These are phyloP conservation scores for Oplegnathus fasciatus DNA, from an alignment of 2,113 vertebrate genomes.

Conservation along the genomic window DNA sequence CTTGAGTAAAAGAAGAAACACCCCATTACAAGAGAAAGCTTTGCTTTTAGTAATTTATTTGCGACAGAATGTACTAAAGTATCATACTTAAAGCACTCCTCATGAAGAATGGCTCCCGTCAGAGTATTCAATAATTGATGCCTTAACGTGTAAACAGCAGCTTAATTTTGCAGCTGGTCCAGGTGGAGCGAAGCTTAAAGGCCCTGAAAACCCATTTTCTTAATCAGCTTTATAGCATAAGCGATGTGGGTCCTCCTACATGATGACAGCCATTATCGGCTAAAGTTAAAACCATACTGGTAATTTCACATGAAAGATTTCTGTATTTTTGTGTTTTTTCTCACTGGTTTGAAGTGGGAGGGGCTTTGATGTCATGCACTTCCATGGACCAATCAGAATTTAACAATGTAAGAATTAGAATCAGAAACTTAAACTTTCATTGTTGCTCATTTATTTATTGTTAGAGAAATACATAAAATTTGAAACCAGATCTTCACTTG, in stretches of 20 bases:
- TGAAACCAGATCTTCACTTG: neutral
- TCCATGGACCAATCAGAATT: neutral
- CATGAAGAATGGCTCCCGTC: conserved; percentile 6
- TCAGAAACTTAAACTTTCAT: too few species aligned
- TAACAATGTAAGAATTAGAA: neutral
- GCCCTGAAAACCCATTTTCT: conserved; percentile 21
- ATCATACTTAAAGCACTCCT: conserved; percentile 6
- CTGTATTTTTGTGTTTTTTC: neutral
- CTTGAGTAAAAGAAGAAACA: conserved; percentile 13
- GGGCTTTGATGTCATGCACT: neutral
- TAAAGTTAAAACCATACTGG: neutral
- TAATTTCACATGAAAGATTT: neutral
- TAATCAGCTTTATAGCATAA: conserved; percentile 33
- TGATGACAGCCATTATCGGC: neutral
- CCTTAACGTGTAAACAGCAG: conserved; percentile 39
- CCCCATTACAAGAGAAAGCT: neutral
- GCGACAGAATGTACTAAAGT: neutral
- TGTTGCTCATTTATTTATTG: neutral
- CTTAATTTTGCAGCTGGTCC: conserved; percentile 24
- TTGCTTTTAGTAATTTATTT: too few species aligned
- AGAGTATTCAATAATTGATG: conserved; percentile 40
- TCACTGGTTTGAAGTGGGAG: neutral
- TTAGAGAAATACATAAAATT: neutral
- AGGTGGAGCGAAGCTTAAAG: conserved; percentile 52
- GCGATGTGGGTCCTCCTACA: neutral